Evolutionary conservation across 92 coral and sea anemone species (phyloP).

Genomic region (Heteractis magnifica): DNA sequence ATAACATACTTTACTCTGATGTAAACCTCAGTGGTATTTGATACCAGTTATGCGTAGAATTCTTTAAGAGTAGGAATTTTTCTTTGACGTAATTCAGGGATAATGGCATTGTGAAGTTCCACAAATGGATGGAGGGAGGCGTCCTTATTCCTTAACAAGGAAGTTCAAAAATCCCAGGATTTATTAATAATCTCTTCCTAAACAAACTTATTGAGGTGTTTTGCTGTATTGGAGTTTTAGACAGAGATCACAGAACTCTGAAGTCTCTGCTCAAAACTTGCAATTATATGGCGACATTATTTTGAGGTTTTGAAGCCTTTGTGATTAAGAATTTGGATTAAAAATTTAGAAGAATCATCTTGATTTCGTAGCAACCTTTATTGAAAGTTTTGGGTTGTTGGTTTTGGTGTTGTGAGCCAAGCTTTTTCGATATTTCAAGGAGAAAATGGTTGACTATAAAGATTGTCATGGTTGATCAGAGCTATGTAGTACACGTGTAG

Average conservation of each 20-base stretch:
- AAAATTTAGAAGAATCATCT: not conserved
- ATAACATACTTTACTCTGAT: not conserved
- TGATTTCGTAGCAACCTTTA: not conserved
- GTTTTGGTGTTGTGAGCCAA: not conserved
- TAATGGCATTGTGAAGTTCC: slow-evolving; percentile 18
- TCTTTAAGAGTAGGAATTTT: slow-evolving; percentile 1
- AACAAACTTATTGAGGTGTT: not conserved
- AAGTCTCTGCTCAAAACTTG: not conserved
- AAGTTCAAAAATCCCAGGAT: slow-evolving; percentile 1
- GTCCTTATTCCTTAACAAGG: slow-evolving; percentile 1
- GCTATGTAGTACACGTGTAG: not conserved
- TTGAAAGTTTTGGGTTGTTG: not conserved
- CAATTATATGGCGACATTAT: not conserved
- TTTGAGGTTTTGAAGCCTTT: not conserved
- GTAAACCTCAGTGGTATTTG: not conserved
- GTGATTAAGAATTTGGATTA: not conserved
- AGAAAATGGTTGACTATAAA: not conserved
- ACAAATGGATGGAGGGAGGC: slow-evolving; percentile 20
- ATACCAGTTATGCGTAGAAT: not conserved
- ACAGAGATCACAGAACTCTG: not conserved
- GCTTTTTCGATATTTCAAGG: not conserved
- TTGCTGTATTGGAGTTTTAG: not conserved
- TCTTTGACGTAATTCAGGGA: slow-evolving; percentile 26
- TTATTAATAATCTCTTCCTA: not conserved
- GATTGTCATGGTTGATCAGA: not conserved